Conservation (phyloP, 64 coral and sea anemone species). For the Hydrozoanthus tunicans region DNA sequence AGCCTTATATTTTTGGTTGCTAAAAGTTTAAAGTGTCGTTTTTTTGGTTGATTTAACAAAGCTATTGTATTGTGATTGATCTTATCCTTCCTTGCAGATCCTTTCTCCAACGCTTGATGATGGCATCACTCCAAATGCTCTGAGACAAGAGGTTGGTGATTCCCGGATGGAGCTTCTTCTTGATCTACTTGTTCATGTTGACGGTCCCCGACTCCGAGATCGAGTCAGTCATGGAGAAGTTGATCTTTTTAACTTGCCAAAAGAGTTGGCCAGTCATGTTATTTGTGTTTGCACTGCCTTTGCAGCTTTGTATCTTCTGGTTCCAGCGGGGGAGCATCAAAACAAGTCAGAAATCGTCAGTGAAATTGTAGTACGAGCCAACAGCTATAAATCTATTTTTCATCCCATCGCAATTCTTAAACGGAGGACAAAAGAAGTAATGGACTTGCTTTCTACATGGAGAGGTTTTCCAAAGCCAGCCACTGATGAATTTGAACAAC, state of each 20-base stretch:
- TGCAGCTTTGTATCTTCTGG: constrained; percentile 9
- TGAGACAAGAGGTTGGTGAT: constrained; percentile 71
- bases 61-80: too few relatives aligned
- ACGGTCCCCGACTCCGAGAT: constrained; percentile 86
- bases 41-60: too few relatives aligned
- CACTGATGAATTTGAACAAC: constrained; percentile 58
- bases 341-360: background rate
- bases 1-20: too few relatives aligned
- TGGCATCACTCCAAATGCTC: constrained; percentile 52
- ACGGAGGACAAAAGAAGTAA: constrained; percentile 36
- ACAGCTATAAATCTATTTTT: constrained; percentile 64
- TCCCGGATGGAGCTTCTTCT: constrained; percentile 70
- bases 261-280: constrained; percentile 76
- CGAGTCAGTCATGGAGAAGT: constrained; percentile 92
- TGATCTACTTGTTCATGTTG: constrained; percentile 81
- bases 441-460: constrained; percentile 51
- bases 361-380: constrained; percentile 16
- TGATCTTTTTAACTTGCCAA: constrained; percentile 57
- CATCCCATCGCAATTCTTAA: constrained; percentile 68
- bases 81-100: constrained; percentile 61
- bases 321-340: background rate
- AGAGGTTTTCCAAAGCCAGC: constrained; percentile 68
- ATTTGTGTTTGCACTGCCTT: constrained; percentile 76
- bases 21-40: too few relatives aligned
- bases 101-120: constrained; percentile 69